Percentiles rank a stretch among this genome's conserved stretches.
Conservation (phyloP, 2,113 vertebrate genomes). For the Leuciscus idus region DNA sequence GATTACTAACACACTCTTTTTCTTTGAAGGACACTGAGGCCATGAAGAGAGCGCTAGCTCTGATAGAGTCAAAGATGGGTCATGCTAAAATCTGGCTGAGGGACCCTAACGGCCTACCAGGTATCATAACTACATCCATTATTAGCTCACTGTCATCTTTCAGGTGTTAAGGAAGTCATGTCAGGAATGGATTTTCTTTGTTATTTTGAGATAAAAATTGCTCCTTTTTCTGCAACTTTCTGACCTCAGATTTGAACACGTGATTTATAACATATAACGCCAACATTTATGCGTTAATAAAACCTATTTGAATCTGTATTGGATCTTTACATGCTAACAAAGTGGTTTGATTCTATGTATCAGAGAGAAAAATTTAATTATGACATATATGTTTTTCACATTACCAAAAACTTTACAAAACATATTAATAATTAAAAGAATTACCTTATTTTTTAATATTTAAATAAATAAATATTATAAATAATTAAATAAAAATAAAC, state of each 20-base stretch:
- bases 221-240: not conserved
- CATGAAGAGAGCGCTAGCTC: conserved; percentile 92
- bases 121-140: conserved; percentile 68
- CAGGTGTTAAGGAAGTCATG: not conserved
- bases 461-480: too few relatives aligned
- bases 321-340: not conserved
- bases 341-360: not conserved
- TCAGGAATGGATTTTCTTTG: too few relatives aligned
- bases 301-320: not conserved
- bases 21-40: conserved; percentile 90
- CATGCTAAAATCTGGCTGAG: conserved; percentile 95
- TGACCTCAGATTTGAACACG: not conserved
- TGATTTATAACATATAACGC: not conserved
- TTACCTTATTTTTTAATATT: not conserved
- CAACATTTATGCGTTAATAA: not conserved
- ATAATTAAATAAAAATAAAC: not conserved
- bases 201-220: too few relatives aligned
- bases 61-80: conserved; percentile 94
- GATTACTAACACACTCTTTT: conserved; percentile 12
- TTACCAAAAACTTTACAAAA: not conserved
- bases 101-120: conserved; percentile 90
- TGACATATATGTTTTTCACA: not conserved
- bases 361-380: not conserved
- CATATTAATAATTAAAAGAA: not conserved
- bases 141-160: not conserved